Evolutionary conservation across 2,113 vertebrate species (phyloP).

Genomic region (Pogonocichla stellata): DNA sequence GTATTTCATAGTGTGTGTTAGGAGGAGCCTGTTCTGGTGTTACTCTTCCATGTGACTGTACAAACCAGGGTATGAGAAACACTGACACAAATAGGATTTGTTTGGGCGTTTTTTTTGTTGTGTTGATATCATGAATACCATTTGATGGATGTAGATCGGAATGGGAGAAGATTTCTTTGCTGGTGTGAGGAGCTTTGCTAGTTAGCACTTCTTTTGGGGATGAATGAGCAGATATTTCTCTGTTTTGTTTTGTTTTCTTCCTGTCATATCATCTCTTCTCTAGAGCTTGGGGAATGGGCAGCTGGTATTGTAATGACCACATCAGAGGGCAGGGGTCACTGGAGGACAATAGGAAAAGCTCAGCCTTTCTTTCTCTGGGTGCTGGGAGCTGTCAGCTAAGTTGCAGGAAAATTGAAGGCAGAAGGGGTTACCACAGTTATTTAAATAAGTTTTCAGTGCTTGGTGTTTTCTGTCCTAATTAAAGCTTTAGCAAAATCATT

Average conservation of each 20-base stretch:
- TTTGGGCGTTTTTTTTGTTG: not conserved
- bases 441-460: not conserved
- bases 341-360: conserved; percentile 14
- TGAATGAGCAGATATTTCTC: not conserved
- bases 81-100: not conserved
- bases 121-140: not conserved
- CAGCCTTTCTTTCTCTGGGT: not conserved
- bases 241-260: not conserved
- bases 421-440: not conserved
- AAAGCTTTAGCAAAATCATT: not conserved
- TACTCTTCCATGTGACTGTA: not conserved
- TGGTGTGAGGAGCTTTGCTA: not conserved
- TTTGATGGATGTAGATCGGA: not conserved
- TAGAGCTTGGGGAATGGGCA: not conserved
- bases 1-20: not conserved
- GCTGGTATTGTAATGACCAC: conserved; percentile 24
- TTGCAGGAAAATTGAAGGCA: not conserved
- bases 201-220: not conserved
- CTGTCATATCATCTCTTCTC: conserved; percentile 4
- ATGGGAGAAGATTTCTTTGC: not conserved
- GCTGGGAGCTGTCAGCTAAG: not conserved
- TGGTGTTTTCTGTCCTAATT: conserved; percentile 7
- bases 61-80: not conserved
- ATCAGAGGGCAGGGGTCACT: conserved; percentile 23
- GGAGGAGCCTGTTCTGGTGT: not conserved